Conservation (phyloP, 2,113 vertebrate species). For the Malurus cyaneus region DNA sequence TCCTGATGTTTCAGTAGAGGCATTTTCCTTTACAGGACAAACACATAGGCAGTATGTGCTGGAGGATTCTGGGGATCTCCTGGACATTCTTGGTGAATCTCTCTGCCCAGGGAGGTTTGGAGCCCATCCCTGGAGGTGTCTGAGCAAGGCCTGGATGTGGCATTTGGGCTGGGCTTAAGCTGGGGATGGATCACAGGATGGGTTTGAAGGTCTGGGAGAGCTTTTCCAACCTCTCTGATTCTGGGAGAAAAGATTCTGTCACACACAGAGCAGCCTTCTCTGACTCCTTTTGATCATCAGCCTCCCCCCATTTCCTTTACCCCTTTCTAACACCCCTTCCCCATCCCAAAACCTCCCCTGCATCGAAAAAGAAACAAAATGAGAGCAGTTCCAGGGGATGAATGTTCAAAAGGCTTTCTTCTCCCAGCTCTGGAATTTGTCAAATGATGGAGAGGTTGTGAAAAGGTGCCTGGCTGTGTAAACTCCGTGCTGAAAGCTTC, state of each 20-base stretch:
- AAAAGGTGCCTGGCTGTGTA: background rate
- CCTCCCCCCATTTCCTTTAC: background rate
- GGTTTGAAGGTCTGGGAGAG: accelerated
- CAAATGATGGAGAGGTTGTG: background rate
- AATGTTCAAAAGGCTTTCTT: background rate
- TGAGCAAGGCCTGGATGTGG: background rate
- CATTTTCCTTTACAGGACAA: background rate
- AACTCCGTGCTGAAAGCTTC: background rate
- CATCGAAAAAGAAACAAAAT: background rate
- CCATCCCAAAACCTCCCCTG: accelerated
- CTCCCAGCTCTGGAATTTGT: background rate
- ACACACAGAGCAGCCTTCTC: background rate
- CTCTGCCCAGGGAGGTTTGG: background rate
- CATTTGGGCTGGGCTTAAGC: background rate
- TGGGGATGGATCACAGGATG: accelerated
- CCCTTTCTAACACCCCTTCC: background rate
- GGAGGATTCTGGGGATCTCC: background rate
- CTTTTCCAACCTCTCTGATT: background rate
- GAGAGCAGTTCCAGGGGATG: background rate
- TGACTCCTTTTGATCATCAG: accelerated
- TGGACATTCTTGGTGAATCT: background rate
- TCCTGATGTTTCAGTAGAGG: background rate
- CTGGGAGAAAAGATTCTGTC: background rate
- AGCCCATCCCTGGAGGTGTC: background rate
- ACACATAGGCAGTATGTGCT: accelerated